phyloP scores from a whole-genome alignment of 2,113 vertebrate species.

The human (Homo sapiens) region DNA sequence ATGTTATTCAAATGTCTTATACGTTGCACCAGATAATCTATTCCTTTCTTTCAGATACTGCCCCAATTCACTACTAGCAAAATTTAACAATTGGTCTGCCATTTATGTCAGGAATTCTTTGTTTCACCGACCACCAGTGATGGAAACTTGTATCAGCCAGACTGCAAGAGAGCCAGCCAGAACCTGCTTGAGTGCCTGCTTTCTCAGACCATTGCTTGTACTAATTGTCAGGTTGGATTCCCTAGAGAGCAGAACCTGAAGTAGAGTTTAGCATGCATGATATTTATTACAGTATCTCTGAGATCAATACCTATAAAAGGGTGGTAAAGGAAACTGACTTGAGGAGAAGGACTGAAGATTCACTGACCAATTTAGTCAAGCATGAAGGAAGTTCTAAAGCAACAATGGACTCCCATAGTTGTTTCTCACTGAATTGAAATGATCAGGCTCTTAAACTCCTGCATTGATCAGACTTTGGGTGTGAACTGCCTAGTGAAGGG shows the following conservation, averaged over 20 bases:
- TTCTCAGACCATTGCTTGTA: neutral
- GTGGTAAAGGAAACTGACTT: neutral
- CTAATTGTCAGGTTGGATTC: neutral
- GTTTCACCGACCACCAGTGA: neutral
- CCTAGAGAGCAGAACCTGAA: no score
- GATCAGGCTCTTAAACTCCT: neutral
- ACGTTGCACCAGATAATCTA: neutral
- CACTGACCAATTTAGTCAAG: neutral
- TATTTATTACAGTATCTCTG: neutral
- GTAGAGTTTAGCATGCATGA: neutral
- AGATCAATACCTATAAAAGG: neutral
- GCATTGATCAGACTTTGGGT: neutral
- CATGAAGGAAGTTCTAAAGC: neutral
- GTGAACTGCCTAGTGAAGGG: neutral
- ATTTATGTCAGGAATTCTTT: neutral
- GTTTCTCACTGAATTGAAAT: neutral
- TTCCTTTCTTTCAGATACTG: neutral
- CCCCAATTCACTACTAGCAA: neutral
- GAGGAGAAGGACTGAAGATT: neutral
- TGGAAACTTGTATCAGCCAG: neutral
- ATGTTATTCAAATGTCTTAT: neutral
- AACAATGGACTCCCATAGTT: neutral
- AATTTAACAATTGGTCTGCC: neutral
- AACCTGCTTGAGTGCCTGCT: neutral
- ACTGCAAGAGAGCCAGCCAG: neutral